Percentiles rank a stretch among this genome's conserved stretches.
These are phyloP conservation scores for Hyles euphorbiae DNA, from an alignment of 1,140 invertebrate genomes.

Conservation along the genomic window DNA sequence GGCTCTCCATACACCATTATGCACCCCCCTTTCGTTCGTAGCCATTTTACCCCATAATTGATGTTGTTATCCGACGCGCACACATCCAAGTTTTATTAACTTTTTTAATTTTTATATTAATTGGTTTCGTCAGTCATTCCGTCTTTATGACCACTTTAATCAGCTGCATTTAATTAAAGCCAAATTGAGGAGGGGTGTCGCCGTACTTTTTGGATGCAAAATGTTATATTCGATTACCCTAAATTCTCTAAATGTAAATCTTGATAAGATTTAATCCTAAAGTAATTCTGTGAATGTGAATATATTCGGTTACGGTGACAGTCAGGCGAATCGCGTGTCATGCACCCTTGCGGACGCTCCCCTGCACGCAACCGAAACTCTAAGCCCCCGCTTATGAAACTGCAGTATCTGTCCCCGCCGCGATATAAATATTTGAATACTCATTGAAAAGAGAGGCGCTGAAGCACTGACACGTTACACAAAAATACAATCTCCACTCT, in stretches of 20 bases:
- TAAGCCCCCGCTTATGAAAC: conserved; percentile 25
- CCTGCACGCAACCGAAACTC: conserved; percentile 46
- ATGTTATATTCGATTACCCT: no score
- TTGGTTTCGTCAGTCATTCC: no score
- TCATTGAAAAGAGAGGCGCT: background rate
- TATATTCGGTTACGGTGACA: conserved; percentile 21
- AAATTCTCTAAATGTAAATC: no score
- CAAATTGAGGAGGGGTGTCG: no score
- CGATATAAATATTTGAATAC: conserved; percentile 6
- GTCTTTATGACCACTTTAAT: no score
- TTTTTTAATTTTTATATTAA: background rate
- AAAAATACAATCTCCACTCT: background rate
- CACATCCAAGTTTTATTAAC: conserved; percentile 15
- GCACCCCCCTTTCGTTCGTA: conserved; percentile 45
- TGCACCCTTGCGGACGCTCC: conserved; percentile 25
- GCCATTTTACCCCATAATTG: conserved; percentile 57
- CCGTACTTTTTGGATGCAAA: no score
- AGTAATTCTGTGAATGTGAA: conserved; percentile 13
- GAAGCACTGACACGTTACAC: conserved; percentile 3
- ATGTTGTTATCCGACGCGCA: conserved; percentile 17
- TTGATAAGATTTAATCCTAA: background rate
- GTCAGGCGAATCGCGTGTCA: conserved; percentile 41
- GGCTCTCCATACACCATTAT: conserved; percentile 41
- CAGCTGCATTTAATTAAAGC: no score
- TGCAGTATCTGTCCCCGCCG: conserved; percentile 11